Base-by-base conservation (phyloP, 2,797 vertebrate genomes). In the Natrix natrix region DNA sequence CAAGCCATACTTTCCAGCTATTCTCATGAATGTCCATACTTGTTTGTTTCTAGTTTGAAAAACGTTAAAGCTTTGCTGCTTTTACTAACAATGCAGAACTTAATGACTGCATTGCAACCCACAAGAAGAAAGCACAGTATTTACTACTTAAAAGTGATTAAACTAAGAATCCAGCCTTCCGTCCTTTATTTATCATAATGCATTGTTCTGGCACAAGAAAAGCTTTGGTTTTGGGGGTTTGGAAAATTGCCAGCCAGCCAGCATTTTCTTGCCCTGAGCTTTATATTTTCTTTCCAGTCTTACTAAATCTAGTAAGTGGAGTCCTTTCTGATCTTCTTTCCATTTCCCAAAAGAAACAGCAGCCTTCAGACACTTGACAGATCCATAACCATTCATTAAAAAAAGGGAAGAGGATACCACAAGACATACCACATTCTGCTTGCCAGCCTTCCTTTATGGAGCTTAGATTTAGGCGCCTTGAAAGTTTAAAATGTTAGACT, bases 121-220 rank as follows among this genome's bases (percentile, higher is more conserved):
- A 91, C 96, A 95, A 95, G 94, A 95, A 96, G 94, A 94, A 61
- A 93, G 52, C 56, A 93, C 32, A 91, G 69, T 56, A 91, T 59
- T 88, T 13, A 88, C 26, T 66, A 52, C 48, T 63, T 89, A 89
- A 86, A 91, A 90, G 93, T 94, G 95, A 93, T 96, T 94, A 93
- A 94, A 57, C 95, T 95, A 94, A 95, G 94, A 96, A 96, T 94
- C 91, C 93, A 94, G 95, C 94, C 96, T 96, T 96, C 96, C 95
- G 94, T 95, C 95, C 96, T 96, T 96, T 96, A 96, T 96, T 96
- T 96, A 96, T 95, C 95, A 94, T 95, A 94, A 96, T 95, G 96
- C 95, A 97, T 97, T 97, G 95, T 97, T 97, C 96, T 97, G 97
- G 97, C 94, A 94, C 93, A 92, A 93, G 92, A 94, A 87, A 93